Evolutionary conservation across 2,113 vertebrate genomes (phyloP), one percentile per base, ranked within the genome.

Genomic region (Calyptommatus sinebrachiatus): DNA sequence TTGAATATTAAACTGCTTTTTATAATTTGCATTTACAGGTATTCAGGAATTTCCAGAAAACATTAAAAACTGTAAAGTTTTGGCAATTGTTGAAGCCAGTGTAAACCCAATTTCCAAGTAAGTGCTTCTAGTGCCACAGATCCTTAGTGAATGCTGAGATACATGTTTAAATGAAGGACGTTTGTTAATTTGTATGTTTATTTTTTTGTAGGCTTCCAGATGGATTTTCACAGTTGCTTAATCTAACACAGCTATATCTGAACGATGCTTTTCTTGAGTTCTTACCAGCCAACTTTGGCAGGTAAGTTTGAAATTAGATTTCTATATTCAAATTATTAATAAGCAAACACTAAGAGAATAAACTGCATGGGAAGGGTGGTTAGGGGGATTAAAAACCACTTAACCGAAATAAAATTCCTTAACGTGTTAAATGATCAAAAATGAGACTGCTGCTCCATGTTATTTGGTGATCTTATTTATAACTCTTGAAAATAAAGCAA

Each of bases 1-100:
- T 28, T 61, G 65, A 74, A 66, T n/a, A 60, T 74, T 67, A 74
- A 46, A 12, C 60, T 78, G 8, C 29, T 71, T 41, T 73, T 1
- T 73, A 22, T 73, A 7, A 3, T 66, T 77, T 84, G 82, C 46
- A 87, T 86, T 91, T 91, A n/a, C 88, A 99, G 98, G 97, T 92
- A 99, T 99, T 94, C 98, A 99, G 90, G 98, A 99, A 92, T 99
- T 99, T 95, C 98, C 98, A 91, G 98, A 99, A 94, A 99, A 99
- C 87, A 99, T 99, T 86, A 99, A 99, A 92, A 99, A 99, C 78
- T 99, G 98, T 94, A 99, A 99, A 94, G 95, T 97, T 88, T 94
- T 99, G 89, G 93, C 97, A 84, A 81, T 99, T 80, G 96, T 99
- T 71, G 98, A 99, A 89, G 98, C 98, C 88, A 99, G 98, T 18